Evolutionary conservation across 2,797 vertebrate genomes (phyloP).

Genomic region (Kryptopterus vitreolus): DNA sequence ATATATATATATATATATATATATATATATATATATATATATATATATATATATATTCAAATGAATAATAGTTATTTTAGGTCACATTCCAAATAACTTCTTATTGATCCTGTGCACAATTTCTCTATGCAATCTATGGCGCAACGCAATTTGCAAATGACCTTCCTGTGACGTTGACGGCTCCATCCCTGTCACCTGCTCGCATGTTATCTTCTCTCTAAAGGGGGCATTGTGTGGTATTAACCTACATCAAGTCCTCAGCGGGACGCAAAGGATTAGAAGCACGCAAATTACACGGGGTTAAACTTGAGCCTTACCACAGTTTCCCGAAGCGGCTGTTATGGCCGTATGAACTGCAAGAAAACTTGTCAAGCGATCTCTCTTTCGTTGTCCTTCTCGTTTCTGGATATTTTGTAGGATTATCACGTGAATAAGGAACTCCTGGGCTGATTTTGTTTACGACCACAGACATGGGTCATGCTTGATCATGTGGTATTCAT

Average conservation of each 20-base stretch:
- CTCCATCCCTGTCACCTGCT: neutral
- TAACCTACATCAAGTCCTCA: slow-evolving; percentile 9
- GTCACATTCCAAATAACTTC: neutral
- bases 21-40: no score
- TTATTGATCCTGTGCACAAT: no score
- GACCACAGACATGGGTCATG: slow-evolving; percentile 6
- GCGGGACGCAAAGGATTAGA: slow-evolving; percentile 15
- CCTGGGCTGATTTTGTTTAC: neutral
- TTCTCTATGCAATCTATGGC: neutral
- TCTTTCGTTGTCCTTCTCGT: neutral
- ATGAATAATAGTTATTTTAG: no score
- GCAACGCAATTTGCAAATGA: neutral
- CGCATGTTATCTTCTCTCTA: neutral
- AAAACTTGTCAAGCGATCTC: neutral
- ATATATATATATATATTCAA: no score
- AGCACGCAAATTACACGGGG: neutral
- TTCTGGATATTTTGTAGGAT: neutral
- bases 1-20: no score
- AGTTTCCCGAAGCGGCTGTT: neutral
- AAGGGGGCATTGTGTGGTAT: slow-evolving; percentile 12
- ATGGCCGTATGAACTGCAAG: neutral
- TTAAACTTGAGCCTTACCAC: neutral
- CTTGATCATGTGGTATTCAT: slow-evolving; percentile 19
- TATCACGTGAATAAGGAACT: neutral
- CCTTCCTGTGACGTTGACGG: neutral